Evolutionary conservation across 2,797 vertebrate genomes (phyloP).

Genomic region (Oryzias sinensis): DNA sequence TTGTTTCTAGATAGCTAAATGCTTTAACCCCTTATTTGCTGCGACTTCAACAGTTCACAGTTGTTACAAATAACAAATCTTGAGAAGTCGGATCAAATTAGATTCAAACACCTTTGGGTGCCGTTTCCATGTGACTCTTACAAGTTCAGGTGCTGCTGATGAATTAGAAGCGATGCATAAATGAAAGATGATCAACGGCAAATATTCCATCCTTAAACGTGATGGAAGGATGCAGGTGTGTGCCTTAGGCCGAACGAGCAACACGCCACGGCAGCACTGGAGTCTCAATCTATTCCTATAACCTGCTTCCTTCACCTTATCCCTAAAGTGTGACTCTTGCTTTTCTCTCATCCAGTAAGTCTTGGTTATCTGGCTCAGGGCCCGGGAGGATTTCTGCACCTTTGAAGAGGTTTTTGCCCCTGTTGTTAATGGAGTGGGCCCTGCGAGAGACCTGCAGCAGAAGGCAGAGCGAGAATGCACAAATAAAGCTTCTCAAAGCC

Average conservation of each 20-base stretch:
- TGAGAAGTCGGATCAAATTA: too few relatives aligned
- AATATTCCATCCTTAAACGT: slow-evolving; percentile 2
- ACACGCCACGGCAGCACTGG: slow-evolving; percentile 21
- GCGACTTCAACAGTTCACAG: too few relatives aligned
- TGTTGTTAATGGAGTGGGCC: slow-evolving; percentile 48
- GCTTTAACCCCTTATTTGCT: too few relatives aligned
- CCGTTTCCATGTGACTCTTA: too few relatives aligned
- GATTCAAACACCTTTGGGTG: too few relatives aligned
- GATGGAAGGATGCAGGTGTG: slow-evolving; percentile 27
- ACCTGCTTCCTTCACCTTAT: slow-evolving; percentile 57
- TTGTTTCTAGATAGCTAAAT: too few relatives aligned
- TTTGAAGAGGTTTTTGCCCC: slow-evolving; percentile 58
- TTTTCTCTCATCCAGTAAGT: slow-evolving; percentile 50
- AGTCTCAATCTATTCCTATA: slow-evolving; percentile 37
- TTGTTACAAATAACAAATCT: too few relatives aligned
- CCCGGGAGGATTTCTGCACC: slow-evolving; percentile 43
- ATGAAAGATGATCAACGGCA: slow-evolving; percentile 11
- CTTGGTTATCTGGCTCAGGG: slow-evolving; percentile 35
- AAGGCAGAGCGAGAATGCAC: slow-evolving; percentile 64
- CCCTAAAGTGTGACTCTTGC: slow-evolving; percentile 29
- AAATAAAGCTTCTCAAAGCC: slow-evolving; percentile 74
- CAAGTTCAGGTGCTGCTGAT: too few relatives aligned
- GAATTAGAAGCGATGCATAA: not conserved
- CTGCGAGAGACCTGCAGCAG: slow-evolving; percentile 47
- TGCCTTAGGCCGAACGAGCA: slow-evolving; percentile 33